Base-by-base conservation (phyloP, 2,888 invertebrate species). In the Aphidoletes aphidimyza region DNA sequence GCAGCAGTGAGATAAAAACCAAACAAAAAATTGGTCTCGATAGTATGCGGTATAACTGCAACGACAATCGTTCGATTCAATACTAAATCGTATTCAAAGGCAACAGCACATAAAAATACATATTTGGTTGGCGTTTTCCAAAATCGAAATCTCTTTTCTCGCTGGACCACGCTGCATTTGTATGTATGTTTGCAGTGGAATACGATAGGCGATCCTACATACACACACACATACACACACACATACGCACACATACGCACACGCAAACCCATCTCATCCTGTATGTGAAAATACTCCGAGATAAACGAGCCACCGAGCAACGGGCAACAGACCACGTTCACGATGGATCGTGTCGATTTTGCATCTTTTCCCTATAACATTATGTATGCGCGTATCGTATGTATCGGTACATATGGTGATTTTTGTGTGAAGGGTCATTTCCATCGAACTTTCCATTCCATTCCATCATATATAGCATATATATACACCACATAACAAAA, bases 21-120 rank as follows among this genome's bases (percentile, higher is more conserved):
- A 22, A 22, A 8, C 54, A 9, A 22, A 2, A 17, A 22, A 17
- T 17, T 47, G 2, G 9, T 17, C 14, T 54, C 81, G 81, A 81
- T 81, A 37, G 81, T 37, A 81, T 37, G 81, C 8, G 81, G 22
- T 69, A 69, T 69, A 81, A 81, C 37, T 81, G 81, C 81, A 81
- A 81, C 37, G 81, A n/a, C 37, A 37, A 81, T 81, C 37, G 81
- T 81, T 81, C 81, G 37, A 81, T 81, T 37, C n/a, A 37, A 81
- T 81, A 81, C 81, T 81, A 81, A 81, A 81, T 81, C n/a, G 81
- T 81, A 81, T 81, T 81, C 81, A 81, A 81, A 81, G 81, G 81
- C 37, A 81, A 81, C 81, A 81, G 11, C 36, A 81, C n/a, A 81
- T 81, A 81, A 81, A 81, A 37, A 81, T 81, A 36, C 81, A 37